Evolutionary conservation across 2,797 vertebrate species (phyloP).

Genomic region (Cygnus olor): DNA sequence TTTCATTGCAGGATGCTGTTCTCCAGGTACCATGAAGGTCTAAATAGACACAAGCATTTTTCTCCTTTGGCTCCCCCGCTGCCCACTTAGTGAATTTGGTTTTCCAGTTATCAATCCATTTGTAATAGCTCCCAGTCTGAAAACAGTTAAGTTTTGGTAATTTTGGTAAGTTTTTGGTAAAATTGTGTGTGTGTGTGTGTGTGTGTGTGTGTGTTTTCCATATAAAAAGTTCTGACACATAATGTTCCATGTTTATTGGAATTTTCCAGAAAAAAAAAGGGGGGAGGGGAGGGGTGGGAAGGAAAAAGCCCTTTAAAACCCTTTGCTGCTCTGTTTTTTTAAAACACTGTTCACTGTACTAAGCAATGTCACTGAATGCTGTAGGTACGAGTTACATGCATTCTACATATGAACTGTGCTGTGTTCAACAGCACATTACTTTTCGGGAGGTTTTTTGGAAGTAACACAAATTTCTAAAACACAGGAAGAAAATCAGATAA

Average conservation of each 20-base stretch:
- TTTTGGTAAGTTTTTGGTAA: not conserved
- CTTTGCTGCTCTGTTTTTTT: not conserved
- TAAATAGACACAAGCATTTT: constrained; percentile 87
- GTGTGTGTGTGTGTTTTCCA: not conserved
- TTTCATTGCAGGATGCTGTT: constrained; percentile 85
- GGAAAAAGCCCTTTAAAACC: not conserved
- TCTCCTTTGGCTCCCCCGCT: constrained; percentile 83
- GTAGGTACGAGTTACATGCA: not conserved
- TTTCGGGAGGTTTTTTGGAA: not conserved
- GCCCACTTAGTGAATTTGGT: constrained; percentile 88
- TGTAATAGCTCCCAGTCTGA: constrained; percentile 84
- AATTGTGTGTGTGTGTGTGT: not conserved
- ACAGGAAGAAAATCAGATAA: not conserved
- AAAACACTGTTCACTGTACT: not conserved
- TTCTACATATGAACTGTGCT: not conserved
- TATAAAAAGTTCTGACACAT: not conserved
- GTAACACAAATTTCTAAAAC: not conserved
- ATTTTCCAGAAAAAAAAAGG: not conserved
- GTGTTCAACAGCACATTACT: not conserved
- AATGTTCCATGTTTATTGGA: not conserved
- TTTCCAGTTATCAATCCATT: constrained; percentile 88
- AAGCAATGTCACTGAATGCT: not conserved
- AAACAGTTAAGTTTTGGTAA: not conserved
- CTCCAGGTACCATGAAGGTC: constrained; percentile 89
- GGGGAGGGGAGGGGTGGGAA: no score